Percentiles rank a stretch among this genome's conserved stretches.
Conservation (phyloP, 2,888 invertebrate species). For the Belgica antarctica region DNA sequence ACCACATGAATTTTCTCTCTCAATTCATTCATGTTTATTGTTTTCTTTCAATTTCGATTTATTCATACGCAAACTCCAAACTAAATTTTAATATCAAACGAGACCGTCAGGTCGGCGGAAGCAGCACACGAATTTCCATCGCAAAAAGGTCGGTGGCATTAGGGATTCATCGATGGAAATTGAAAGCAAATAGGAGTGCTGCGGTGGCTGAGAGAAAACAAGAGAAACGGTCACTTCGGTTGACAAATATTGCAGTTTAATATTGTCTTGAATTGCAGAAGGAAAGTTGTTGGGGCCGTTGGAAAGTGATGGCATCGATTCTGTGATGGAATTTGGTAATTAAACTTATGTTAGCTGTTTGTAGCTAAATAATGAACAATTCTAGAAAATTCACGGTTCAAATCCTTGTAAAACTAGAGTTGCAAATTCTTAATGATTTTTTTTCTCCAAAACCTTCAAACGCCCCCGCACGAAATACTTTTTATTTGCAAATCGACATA, state of each 20-base stretch:
- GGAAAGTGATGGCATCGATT: too few species aligned
- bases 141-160: background rate
- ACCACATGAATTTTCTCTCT: background rate
- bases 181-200: constrained; percentile 7
- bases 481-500: constrained; percentile 3
- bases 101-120: background rate
- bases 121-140: constrained; percentile 25
- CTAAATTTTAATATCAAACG: constrained; percentile 22
- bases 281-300: too few species aligned
- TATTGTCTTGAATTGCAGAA: constrained; percentile 1
- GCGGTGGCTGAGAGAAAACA: background rate
- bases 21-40: constrained; percentile 31
- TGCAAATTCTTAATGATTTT: too few species aligned
- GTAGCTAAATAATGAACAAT: too few species aligned
- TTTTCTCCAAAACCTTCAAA: background rate
- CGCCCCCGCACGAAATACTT: background rate
- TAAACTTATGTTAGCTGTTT: too few species aligned
- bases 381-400: too few species aligned
- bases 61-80: background rate
- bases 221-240: background rate
- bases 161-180: constrained; percentile 10
- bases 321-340: too few species aligned
- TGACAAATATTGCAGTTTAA: constrained; percentile 34
- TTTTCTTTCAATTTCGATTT: constrained; percentile 29
- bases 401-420: too few species aligned